These are phyloP conservation scores for Pseudolaguvia tuberculata DNA, from an alignment of 2,113 vertebrate genomes.

Conservation along the genomic window DNA sequence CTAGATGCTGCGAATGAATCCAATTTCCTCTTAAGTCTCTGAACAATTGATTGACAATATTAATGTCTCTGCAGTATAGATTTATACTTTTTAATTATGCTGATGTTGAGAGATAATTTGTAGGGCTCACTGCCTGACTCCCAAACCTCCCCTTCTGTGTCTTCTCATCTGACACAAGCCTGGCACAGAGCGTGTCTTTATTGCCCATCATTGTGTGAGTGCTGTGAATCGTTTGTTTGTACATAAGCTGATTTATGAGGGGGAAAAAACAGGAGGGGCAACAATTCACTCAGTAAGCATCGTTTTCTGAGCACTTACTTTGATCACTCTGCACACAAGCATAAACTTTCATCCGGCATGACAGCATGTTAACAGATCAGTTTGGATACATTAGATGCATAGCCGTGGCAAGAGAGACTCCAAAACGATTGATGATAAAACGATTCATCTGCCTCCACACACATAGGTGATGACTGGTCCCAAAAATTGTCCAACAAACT, in stretches of 20 bases:
- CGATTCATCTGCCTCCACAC: constrained; percentile 12
- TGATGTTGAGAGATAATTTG: constrained; percentile 48
- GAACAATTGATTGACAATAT: constrained; percentile 41
- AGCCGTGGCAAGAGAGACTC: not conserved
- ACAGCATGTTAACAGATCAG: constrained; percentile 24
- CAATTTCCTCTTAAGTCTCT: constrained; percentile 15
- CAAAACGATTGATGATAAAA: not conserved
- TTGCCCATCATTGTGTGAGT: constrained; percentile 35
- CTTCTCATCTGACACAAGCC: constrained; percentile 20
- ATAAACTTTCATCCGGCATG: constrained; percentile 17
- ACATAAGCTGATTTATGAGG: constrained; percentile 35
- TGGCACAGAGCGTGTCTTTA: constrained; percentile 24
- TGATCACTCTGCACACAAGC: constrained; percentile 28
- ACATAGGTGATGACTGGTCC: constrained; percentile 1
- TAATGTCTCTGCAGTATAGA: constrained; percentile 39
- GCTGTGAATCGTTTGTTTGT: constrained; percentile 30
- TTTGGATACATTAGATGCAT: constrained; percentile 25
- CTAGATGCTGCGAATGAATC: constrained; percentile 24
- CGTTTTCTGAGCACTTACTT: constrained; percentile 39
- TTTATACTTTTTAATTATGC: constrained; percentile 51
- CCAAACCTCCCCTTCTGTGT: constrained; percentile 26
- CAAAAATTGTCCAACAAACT: constrained; percentile 23
- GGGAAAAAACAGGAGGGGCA: not conserved
- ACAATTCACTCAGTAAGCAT: constrained; percentile 24
- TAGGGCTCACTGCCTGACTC: constrained; percentile 20